Percentiles rank a stretch among this genome's conserved stretches.
Evolutionary conservation across 2,797 vertebrate species (phyloP).

Genomic region (Heterohyrax brucei): DNA sequence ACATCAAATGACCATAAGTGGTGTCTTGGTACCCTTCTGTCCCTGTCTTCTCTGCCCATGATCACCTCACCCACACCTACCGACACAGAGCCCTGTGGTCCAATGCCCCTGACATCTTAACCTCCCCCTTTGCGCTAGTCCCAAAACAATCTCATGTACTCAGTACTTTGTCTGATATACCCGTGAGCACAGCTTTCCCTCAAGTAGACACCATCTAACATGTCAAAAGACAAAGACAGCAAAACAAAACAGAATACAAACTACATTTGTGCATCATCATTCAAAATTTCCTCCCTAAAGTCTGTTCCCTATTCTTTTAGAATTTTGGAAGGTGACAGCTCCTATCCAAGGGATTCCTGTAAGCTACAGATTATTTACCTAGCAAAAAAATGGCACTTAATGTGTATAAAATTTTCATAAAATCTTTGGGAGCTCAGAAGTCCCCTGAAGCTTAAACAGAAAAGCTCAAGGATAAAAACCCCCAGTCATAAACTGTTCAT

Average conservation of each 20-base stretch:
- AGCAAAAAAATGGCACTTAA: background rate
- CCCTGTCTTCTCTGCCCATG: background rate
- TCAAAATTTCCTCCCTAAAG: background rate
- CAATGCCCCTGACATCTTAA: background rate
- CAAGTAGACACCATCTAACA: slow-evolving; percentile 43
- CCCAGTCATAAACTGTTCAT: slow-evolving; percentile 12
- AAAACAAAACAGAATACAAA: slow-evolving; percentile 57
- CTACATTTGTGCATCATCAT: background rate
- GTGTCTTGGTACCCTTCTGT: background rate
- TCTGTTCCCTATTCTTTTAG: background rate
- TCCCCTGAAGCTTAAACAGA: slow-evolving; percentile 45
- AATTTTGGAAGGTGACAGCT: background rate
- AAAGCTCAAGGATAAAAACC: slow-evolving; percentile 26
- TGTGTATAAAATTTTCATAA: background rate
- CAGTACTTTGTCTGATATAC: slow-evolving; percentile 11
- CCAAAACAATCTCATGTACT: background rate
- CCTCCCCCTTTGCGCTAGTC: background rate
- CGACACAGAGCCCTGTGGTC: background rate
- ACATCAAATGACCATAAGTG: background rate
- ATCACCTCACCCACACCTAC: background rate
- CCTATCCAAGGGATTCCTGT: background rate
- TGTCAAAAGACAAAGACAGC: background rate
- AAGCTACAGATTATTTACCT: slow-evolving; percentile 1
- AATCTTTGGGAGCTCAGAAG: background rate
- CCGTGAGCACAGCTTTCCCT: slow-evolving; percentile 14